These are phyloP conservation scores for Xyliphius kryptos DNA, from an alignment of 2,113 vertebrate genomes.

Conservation along the genomic window DNA sequence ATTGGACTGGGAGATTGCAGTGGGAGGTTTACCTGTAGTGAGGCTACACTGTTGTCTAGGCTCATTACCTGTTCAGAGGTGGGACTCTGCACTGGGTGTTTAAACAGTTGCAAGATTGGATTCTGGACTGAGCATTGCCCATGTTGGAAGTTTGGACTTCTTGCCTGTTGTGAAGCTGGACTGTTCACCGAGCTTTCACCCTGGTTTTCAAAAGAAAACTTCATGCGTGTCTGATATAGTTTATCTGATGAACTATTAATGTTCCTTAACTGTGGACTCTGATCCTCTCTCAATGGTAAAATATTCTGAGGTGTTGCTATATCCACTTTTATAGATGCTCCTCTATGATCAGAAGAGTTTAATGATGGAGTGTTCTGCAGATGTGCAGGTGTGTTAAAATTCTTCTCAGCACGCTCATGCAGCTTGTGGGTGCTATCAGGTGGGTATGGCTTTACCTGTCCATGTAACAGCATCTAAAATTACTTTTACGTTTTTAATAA, in stretches of 20 bases:
- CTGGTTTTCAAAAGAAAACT: constrained; percentile 9
- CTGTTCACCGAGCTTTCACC: constrained; percentile 8
- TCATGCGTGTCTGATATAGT: constrained; percentile 9
- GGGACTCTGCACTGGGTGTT: too few relatives aligned
- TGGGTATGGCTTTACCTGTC: constrained; percentile 44
- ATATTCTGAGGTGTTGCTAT: constrained; percentile 34
- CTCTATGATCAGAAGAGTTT: constrained; percentile 32
- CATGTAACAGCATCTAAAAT: constrained; percentile 27
- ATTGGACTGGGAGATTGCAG: too few relatives aligned
- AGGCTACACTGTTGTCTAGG: too few relatives aligned
- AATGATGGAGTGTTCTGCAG: constrained; percentile 34
- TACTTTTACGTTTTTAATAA: background rate
- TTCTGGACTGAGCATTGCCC: background rate
- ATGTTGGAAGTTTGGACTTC: background rate
- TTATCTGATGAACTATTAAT: constrained; percentile 1
- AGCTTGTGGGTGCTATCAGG: constrained; percentile 32
- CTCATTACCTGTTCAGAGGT: too few relatives aligned
- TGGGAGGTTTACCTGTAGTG: too few relatives aligned
- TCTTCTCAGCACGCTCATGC: constrained; percentile 21
- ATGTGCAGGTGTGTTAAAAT: constrained; percentile 32
- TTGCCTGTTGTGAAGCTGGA: background rate
- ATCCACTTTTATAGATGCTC: constrained; percentile 21
- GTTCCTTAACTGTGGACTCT: constrained; percentile 37
- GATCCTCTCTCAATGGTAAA: constrained; percentile 23
- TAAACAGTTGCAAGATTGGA: background rate